Evolutionary conservation across 1,140 invertebrate species (phyloP).

Genomic region (Lordiphosa stackelbergi): DNA sequence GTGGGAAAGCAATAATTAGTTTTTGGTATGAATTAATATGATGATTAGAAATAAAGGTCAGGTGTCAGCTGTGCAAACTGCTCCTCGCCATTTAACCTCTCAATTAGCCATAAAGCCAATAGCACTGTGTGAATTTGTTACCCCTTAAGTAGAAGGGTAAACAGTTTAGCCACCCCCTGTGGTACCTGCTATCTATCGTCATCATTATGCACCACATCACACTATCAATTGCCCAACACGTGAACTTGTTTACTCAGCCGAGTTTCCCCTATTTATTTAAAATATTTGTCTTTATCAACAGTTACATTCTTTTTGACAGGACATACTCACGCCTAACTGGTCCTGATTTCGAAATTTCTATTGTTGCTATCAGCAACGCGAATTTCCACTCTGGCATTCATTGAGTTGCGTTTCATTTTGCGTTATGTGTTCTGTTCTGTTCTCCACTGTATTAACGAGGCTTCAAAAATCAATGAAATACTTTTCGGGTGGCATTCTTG

Average conservation of each 20-base stretch:
- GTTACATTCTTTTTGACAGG: conserved; percentile 10
- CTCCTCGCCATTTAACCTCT: neutral
- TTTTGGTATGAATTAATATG: neutral
- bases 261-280: conserved; percentile 49
- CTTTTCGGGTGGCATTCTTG: conserved; percentile 71
- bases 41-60: conserved; percentile 42
- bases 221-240: conserved; percentile 24
- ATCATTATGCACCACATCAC: conserved; percentile 9
- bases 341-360: conserved; percentile 10
- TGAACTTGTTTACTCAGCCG: conserved; percentile 46
- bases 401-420: conserved; percentile 25
- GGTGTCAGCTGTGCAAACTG: conserved; percentile 64
- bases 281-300: conserved; percentile 44
- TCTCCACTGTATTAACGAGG: conserved; percentile 44
- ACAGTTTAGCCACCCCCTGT: conserved; percentile 45
- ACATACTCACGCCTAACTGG: conserved; percentile 10
- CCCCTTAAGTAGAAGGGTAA: conserved; percentile 36
- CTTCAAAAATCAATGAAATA: conserved; percentile 76
- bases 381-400: conserved; percentile 30
- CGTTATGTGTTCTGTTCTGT: conserved; percentile 18
- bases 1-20: too few species aligned
- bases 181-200: conserved; percentile 46
- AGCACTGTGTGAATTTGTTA: conserved; percentile 30
- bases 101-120: conserved; percentile 40
- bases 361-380: conserved; percentile 30